Conservation (phyloP, 1,140 invertebrate species). For the Odontomachus brunneus region DNA sequence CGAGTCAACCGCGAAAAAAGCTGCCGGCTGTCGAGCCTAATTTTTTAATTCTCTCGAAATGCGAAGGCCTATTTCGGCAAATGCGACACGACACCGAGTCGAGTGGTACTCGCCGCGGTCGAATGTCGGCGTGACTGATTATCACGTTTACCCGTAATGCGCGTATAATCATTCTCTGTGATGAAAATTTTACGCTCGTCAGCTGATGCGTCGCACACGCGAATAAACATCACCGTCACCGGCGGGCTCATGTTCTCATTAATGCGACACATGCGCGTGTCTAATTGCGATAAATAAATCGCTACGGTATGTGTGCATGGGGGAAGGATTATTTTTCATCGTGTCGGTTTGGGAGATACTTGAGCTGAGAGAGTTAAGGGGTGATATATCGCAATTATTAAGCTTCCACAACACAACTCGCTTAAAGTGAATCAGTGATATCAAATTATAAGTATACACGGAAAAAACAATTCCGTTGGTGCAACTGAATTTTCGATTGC, state of each 20-base stretch:
- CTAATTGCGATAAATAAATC: conserved; percentile 20
- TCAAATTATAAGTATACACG: no score
- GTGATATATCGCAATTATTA: neutral
- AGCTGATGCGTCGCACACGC: conserved; percentile 1
- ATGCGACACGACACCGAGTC: no score
- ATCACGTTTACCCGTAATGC: conserved; percentile 6
- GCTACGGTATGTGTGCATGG: neutral
- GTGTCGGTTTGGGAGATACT: no score
- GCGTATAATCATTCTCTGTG: conserved; percentile 1
- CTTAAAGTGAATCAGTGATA: no score
- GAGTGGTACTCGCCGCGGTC: no score
- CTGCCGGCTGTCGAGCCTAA: no score
- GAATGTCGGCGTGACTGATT: conserved; percentile 2
- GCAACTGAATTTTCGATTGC: no score
- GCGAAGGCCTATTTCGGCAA: neutral
- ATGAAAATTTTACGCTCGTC: conserved; percentile 16
- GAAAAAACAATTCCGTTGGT: no score
- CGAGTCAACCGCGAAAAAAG: neutral
- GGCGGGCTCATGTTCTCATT: neutral
- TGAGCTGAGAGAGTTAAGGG: neutral
- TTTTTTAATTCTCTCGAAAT: conserved; percentile 8
- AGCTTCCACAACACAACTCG: no score
- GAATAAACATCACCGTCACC: conserved; percentile 15
- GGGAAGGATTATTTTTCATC: neutral
- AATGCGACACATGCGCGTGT: neutral